A percentile compares a stretch with the other conserved stretches of the same genome.
These are phyloP conservation scores for Lynx canadensis DNA, from an alignment of 2,113 vertebrate genomes.

Conservation along the genomic window DNA sequence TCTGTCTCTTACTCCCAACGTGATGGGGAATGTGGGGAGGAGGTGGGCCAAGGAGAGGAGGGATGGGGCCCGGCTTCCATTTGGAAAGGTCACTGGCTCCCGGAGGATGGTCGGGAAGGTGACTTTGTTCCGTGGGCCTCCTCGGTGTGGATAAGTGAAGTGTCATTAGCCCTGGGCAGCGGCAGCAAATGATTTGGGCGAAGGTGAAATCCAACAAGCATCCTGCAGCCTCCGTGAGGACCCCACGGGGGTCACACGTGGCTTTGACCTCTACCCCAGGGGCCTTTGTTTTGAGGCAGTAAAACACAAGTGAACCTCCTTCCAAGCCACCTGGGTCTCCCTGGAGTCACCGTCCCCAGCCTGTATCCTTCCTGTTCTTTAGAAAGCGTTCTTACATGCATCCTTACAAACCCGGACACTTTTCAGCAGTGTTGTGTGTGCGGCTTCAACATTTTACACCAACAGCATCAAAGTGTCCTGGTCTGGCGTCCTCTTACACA, in stretches of 20 bases:
- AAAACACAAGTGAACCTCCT: not conserved
- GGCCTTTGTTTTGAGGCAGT: not conserved
- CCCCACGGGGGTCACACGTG: not conserved
- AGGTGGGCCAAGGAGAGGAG: not conserved
- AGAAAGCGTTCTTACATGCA: fast-evolving
- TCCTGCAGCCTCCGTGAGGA: fast-evolving
- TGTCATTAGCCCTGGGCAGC: not conserved
- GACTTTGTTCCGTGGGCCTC: not conserved
- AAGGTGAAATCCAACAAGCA: fast-evolving
- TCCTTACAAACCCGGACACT: fast-evolving
- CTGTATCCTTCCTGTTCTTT: not conserved
- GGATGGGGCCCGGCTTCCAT: too few relatives aligned
- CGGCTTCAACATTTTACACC: fast-evolving
- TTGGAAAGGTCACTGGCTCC: not conserved
- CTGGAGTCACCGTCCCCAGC: too few relatives aligned
- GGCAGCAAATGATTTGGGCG: not conserved
- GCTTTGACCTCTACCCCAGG: not conserved
- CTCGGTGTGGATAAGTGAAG: fast-evolving
- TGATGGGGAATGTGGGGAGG: not conserved
- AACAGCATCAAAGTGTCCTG: not conserved
- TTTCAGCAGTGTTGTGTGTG: not conserved
- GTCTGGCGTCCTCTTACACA: not conserved
- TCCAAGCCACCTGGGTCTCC: not conserved
- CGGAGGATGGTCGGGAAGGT: fast-evolving
- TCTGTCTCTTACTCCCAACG: not conserved